Percentiles rank a stretch among this genome's conserved stretches.
These are phyloP conservation scores for Ophraella communa DNA, from an alignment of 2,888 invertebrate genomes.

Conservation along the genomic window DNA sequence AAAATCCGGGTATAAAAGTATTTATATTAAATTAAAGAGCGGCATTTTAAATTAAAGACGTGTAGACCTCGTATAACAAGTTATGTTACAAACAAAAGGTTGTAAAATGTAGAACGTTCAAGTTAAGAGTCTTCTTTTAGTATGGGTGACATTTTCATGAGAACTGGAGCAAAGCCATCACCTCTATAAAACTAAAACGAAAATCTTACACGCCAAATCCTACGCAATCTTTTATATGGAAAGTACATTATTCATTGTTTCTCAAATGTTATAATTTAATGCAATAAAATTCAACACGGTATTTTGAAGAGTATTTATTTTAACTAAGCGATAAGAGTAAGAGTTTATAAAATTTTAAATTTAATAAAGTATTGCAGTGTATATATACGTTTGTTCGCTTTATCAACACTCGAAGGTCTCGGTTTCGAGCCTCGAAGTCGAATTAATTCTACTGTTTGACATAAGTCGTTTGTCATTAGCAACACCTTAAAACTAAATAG, in stretches of 20 bases:
- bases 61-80: background rate
- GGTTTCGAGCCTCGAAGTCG: no score
- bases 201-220: slow-evolving; percentile 13
- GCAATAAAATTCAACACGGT: background rate
- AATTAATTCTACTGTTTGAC: background rate
- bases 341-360: no score
- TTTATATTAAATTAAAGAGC: background rate
- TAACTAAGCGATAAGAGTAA: no score
- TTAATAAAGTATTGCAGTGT: no score
- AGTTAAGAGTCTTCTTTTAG: slow-evolving; percentile 11
- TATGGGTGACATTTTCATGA: slow-evolving; percentile 33
- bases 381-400: background rate
- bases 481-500: background rate
- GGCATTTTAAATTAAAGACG: background rate
- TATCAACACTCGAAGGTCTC: background rate
- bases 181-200: slow-evolving; percentile 1
- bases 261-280: background rate
- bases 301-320: background rate
- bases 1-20: background rate
- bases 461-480: slow-evolving; percentile 7
- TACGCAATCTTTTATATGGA: slow-evolving; percentile 4
- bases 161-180: slow-evolving; percentile 34
- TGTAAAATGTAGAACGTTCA: slow-evolving; percentile 14
- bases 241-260: background rate
- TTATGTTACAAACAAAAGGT: background rate